These are phyloP conservation scores for Coranthus polyacanthus DNA, from an alignment of 2,797 vertebrate species.

Conservation along the genomic window DNA sequence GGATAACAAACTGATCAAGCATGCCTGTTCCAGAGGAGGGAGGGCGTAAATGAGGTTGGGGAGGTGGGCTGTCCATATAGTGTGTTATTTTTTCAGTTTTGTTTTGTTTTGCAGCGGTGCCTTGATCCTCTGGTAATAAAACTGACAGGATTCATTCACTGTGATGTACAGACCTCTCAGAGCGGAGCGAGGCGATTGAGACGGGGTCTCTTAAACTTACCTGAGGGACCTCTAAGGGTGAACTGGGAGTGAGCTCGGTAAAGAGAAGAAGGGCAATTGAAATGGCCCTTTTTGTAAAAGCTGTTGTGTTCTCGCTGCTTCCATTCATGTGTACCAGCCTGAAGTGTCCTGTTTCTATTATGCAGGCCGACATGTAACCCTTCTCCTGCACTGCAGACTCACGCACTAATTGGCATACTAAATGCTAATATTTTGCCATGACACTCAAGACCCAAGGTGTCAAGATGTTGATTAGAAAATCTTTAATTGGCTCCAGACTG, in stretches of 20 bases:
- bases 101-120: conserved; percentile 71
- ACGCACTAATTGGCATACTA: conserved; percentile 76
- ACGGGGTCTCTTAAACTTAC: conserved; percentile 81
- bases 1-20: conserved; percentile 80
- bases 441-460: conserved; percentile 75
- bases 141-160: conserved; percentile 83
- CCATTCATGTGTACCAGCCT: conserved; percentile 37
- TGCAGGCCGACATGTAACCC: conserved; percentile 54
- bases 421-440: conserved; percentile 79
- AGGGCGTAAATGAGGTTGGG: conserved; percentile 64
- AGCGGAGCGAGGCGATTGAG: conserved; percentile 76
- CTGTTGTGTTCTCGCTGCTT: conserved; percentile 29
- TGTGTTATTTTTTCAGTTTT: conserved; percentile 61
- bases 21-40: conserved; percentile 57
- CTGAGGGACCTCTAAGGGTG: conserved; percentile 74
- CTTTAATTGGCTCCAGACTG: conserved; percentile 74
- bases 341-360: conserved; percentile 60
- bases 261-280: conserved; percentile 64
- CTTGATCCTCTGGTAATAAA: conserved; percentile 83
- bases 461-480: conserved; percentile 78
- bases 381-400: conserved; percentile 54
- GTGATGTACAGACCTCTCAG: conserved; percentile 85
- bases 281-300: conserved; percentile 64
- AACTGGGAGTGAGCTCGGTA: conserved; percentile 45
- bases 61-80: conserved; percentile 50